A percentile compares a stretch with the other conserved stretches of the same genome.
phyloP scores from a whole-genome alignment of 2,888 invertebrate genomes.

The Homarus gammarus region DNA sequence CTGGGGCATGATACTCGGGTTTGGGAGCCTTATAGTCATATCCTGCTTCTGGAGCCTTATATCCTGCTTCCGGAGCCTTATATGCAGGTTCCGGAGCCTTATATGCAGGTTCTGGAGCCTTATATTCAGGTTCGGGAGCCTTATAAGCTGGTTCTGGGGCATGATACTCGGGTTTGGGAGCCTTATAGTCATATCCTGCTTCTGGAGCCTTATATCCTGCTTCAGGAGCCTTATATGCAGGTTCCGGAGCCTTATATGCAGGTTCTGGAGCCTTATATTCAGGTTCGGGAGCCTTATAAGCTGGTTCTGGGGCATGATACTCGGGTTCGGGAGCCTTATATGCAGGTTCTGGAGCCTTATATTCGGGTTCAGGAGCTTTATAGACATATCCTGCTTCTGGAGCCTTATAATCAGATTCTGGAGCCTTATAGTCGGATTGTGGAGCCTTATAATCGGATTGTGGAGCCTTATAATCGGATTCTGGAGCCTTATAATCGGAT shows the following conservation, averaged over 20 bases:
- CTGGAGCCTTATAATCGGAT: constrained; percentile 26
- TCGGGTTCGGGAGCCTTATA: constrained; percentile 24
- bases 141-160: constrained; percentile 26
- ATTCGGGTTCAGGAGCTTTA: constrained; percentile 15
- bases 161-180: constrained; percentile 22
- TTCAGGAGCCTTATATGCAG: constrained; percentile 13
- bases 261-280: constrained; percentile 1
- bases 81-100: constrained; percentile 41
- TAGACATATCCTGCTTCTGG: constrained; percentile 20
- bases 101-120: constrained; percentile 27
- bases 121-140: constrained; percentile 29
- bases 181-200: constrained; percentile 27
- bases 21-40: constrained; percentile 45
- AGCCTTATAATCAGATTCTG: constrained; percentile 23
- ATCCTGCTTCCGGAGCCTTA: constrained; percentile 36
- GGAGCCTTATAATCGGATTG: constrained; percentile 47
- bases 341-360: constrained; percentile 22
- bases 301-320: not conserved
- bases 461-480: constrained; percentile 39
- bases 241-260: not conserved
- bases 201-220: constrained; percentile 17
- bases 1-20: constrained; percentile 39
- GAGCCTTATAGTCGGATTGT: constrained; percentile 47
- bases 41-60: constrained; percentile 22
- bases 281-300: not conserved